Base-by-base conservation (phyloP, 2,888 invertebrate genomes). In the Corythucha ciliata region DNA sequence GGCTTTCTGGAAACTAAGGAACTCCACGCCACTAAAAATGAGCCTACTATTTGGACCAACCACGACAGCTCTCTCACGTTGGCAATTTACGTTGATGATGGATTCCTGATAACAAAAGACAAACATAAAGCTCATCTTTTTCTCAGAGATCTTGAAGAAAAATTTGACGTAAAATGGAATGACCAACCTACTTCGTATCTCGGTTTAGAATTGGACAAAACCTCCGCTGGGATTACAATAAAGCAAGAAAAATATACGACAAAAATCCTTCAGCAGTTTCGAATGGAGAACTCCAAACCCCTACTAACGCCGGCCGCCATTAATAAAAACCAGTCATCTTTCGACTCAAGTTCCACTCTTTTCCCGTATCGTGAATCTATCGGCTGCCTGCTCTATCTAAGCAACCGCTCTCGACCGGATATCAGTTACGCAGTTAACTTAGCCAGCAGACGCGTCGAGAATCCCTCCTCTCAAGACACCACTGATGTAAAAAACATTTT, bases 81-180 rank as follows among this genome's bases (percentile, higher is more conserved):
- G n/a, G 57, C 58, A 18, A 34, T 61, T 7, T 52, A 58, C 52
- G 60, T 61, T n/a, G 61, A 61, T 58, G 60, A 60, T 45, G 46
- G 59, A 6, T 48, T 59, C n/a, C 6, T 59, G 8, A 42, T 55
- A 10, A 40, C 53, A 22, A 47, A 44, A 27, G 37, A 54, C 39
- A 41, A 36, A 27, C 32, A 27, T n/a, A 50, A 59, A 34, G 32
- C 60, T n/a, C 21, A 54, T 25, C 32, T 45, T 29, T 20, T 59
- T 12, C 49, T 59, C 25, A 26, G 25, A 26, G 45, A 54, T 33
- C 45, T 61, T 21, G 45, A 42, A 32, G 12, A 44, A 48, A 37
- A 53, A 29, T 61, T 61, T 57, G 56, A 61, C 52, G 55, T 60
- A 33, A 52, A 40, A 22, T 48, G 51, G n/a, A 36, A 57, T 36